Percentiles rank a stretch among this genome's conserved stretches.
These are phyloP conservation scores for Parazoanthus darwini DNA, from an alignment of 92 coral and sea anemone genomes.

Conservation along the genomic window DNA sequence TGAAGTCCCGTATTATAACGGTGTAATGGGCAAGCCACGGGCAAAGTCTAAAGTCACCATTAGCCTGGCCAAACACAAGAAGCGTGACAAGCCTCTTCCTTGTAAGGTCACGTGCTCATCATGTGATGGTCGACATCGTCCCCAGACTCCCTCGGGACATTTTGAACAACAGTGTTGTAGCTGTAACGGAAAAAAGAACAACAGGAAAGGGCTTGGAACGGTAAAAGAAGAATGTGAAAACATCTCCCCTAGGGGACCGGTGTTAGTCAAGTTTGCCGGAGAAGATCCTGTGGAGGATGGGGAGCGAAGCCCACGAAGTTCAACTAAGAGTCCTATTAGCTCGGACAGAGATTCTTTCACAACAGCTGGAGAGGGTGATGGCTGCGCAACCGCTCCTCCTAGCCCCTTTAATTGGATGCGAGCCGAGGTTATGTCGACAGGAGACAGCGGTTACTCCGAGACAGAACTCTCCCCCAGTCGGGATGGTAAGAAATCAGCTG, in stretches of 20 bases:
- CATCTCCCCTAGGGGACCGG: conserved; percentile 21
- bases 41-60: conserved; percentile 23
- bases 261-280: background rate
- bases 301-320: background rate
- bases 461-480: conserved; percentile 11
- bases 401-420: conserved; percentile 12
- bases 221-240: conserved; percentile 18
- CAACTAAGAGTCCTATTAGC: background rate
- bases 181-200: background rate
- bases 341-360: conserved; percentile 13
- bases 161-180: background rate
- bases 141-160: conserved; percentile 35
- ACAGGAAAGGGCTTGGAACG: conserved; percentile 1
- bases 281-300: background rate
- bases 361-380: conserved; percentile 23
- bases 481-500: background rate
- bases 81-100: conserved; percentile 22
- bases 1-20: conserved; percentile 33
- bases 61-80: conserved; percentile 13
- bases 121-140: conserved; percentile 1
- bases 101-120: conserved; percentile 21
- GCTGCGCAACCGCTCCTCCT: conserved; percentile 21
- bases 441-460: conserved; percentile 38
- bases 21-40: conserved; percentile 20
- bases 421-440: conserved; percentile 31